Percentiles rank a stretch among this genome's conserved stretches.
Conservation (phyloP, 2,888 invertebrate genomes). For the Automeris io region DNA sequence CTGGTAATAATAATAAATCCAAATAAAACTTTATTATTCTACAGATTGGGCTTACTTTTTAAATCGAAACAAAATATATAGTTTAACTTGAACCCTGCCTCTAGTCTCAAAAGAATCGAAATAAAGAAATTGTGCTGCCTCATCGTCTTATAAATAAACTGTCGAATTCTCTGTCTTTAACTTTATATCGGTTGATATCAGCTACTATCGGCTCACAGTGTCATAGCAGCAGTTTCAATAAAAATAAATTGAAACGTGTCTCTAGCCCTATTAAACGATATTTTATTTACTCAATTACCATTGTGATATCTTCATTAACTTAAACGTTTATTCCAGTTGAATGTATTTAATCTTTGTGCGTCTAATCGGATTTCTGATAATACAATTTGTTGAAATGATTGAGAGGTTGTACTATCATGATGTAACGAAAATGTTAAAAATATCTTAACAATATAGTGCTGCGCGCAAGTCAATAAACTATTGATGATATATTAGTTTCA, state of each 20-base stretch:
- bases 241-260: slow-evolving; percentile 45
- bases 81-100: slow-evolving; percentile 28
- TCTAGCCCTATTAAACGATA: neutral
- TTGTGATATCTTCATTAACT: neutral
- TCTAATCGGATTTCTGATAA: no score
- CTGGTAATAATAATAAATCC: no score
- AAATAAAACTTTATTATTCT: slow-evolving; percentile 49
- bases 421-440: no score
- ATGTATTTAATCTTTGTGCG: neutral
- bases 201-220: slow-evolving; percentile 34
- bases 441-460: no score
- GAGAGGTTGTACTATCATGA: no score
- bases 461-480: no score
- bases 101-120: slow-evolving; percentile 39
- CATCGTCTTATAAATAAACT: slow-evolving; percentile 53
- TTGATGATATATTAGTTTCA: no score
- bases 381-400: no score
- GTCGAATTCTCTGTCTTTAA: slow-evolving; percentile 40
- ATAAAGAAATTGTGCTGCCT: slow-evolving; percentile 50
- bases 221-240: slow-evolving; percentile 35
- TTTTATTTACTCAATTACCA: slow-evolving; percentile 1
- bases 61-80: slow-evolving; percentile 31
- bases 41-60: slow-evolving; percentile 35
- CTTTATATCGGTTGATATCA: slow-evolving; percentile 38
- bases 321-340: neutral